A percentile compares a stretch with the other conserved stretches of the same genome.
Evolutionary conservation across 2,888 invertebrate genomes (phyloP).

Genomic region (Diarsia brunnea): DNA sequence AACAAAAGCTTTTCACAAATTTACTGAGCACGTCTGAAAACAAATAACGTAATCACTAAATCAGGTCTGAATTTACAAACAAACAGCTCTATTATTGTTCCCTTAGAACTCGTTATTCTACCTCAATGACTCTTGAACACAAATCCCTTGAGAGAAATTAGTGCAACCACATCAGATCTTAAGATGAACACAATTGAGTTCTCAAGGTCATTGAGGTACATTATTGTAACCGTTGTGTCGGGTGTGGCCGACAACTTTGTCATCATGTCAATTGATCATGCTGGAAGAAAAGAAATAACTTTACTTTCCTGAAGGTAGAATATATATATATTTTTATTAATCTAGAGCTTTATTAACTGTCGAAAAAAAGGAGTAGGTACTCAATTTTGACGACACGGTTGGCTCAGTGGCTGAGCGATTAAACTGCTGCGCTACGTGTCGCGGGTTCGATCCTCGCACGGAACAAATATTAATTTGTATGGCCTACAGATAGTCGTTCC

Average conservation of each 20-base stretch:
- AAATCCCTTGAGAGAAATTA: background rate
- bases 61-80: background rate
- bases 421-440: too few species aligned
- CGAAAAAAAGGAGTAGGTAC: too few species aligned
- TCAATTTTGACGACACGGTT: too few species aligned
- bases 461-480: too few species aligned
- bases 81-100: background rate
- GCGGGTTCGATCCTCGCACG: too few species aligned
- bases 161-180: background rate
- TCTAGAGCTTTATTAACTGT: too few species aligned
- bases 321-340: too few species aligned
- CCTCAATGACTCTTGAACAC: conserved; percentile 9
- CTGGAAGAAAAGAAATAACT: background rate
- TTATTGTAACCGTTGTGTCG: background rate
- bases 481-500: too few species aligned
- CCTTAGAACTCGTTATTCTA: background rate
- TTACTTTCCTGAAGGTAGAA: background rate
- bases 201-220: background rate
- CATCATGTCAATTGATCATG: too few species aligned
- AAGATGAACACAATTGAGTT: conserved; percentile 1
- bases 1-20: background rate
- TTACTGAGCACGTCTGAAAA: background rate
- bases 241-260: conserved; percentile 3
- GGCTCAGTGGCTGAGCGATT: too few species aligned
- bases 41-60: background rate